phyloP scores from a whole-genome alignment of 2,113 vertebrate genomes.

The Myotis yumanensis region DNA sequence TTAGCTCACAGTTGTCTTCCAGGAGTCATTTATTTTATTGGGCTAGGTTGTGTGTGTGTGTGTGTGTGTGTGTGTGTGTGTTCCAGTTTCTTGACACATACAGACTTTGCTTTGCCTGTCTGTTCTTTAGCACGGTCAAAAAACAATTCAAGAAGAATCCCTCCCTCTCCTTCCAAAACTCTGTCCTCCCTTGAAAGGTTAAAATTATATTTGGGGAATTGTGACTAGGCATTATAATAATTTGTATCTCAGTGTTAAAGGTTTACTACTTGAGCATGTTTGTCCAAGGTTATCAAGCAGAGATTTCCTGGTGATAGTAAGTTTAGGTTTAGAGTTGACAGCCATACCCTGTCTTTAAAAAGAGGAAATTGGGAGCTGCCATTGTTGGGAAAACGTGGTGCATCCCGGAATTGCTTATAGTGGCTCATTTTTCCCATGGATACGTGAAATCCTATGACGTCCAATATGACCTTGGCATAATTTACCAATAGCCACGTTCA shows the following conservation, averaged over 20 bases:
- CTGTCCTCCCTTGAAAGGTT: background rate
- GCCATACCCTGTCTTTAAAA: background rate
- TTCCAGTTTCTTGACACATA: background rate
- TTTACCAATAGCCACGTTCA: slow-evolving; percentile 24
- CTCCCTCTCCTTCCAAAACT: slow-evolving; percentile 4
- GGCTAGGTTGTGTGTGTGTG: too few species aligned
- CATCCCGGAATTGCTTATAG: background rate
- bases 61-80: background rate
- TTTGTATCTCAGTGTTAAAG: background rate
- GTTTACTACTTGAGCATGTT: slow-evolving; percentile 1
- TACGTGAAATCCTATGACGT: slow-evolving; percentile 32
- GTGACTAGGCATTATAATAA: background rate
- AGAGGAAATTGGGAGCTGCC: slow-evolving; percentile 19
- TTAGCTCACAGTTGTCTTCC: background rate
- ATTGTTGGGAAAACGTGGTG: background rate
- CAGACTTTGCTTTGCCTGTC: slow-evolving; percentile 10
- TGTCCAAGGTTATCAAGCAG: slow-evolving; percentile 22
- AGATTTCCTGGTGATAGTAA: slow-evolving; percentile 33
- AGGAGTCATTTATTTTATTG: slow-evolving; percentile 36
- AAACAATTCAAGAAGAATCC: slow-evolving; percentile 14
- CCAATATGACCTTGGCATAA: slow-evolving; percentile 26
- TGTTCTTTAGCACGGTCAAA: slow-evolving; percentile 10
- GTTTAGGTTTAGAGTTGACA: slow-evolving; percentile 52
- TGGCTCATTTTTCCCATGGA: background rate
- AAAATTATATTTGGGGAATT: slow-evolving; percentile 39